A percentile compares a stretch with the other conserved stretches of the same genome.
Evolutionary conservation across 2,113 vertebrate genomes (phyloP).

Genomic region (Apteryx owenii): DNA sequence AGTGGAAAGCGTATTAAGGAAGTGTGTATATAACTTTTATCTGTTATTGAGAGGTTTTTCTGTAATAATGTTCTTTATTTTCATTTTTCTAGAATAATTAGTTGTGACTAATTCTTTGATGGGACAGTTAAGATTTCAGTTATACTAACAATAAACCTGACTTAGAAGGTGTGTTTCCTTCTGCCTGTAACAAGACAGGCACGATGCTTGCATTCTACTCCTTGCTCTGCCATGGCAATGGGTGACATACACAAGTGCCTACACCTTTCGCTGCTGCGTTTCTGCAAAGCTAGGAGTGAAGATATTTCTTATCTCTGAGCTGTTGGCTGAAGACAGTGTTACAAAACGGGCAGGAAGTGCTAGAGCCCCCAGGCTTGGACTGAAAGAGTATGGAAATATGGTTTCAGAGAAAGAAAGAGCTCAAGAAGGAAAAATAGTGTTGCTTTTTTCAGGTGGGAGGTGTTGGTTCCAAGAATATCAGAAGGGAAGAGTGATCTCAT

Average conservation of each 20-base stretch:
- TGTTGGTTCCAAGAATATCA: not conserved
- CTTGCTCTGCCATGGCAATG: rapidly evolving
- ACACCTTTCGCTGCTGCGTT: not conserved
- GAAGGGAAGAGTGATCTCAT: not conserved
- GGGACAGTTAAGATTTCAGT: not conserved
- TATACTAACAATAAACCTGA: no score
- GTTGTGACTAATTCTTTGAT: not conserved
- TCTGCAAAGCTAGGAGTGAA: no score
- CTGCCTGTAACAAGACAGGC: not conserved
- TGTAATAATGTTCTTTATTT: not conserved
- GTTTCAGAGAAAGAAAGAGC: not conserved
- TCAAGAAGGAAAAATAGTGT: not conserved
- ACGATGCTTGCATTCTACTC: not conserved
- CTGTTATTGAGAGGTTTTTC: not conserved
- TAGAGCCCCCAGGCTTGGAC: not conserved
- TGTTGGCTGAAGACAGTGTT: not conserved
- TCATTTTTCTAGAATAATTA: not conserved
- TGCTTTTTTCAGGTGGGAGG: not conserved
- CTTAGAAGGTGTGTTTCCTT: rapidly evolving
- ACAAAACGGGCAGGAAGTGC: not conserved
- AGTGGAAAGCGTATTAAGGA: not conserved
- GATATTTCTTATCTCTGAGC: rapidly evolving
- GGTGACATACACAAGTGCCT: rapidly evolving
- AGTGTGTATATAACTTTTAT: not conserved
- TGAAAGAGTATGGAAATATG: not conserved